Evolutionary conservation across 2,113 vertebrate species (phyloP).

Genomic region (Scomber scombrus): DNA sequence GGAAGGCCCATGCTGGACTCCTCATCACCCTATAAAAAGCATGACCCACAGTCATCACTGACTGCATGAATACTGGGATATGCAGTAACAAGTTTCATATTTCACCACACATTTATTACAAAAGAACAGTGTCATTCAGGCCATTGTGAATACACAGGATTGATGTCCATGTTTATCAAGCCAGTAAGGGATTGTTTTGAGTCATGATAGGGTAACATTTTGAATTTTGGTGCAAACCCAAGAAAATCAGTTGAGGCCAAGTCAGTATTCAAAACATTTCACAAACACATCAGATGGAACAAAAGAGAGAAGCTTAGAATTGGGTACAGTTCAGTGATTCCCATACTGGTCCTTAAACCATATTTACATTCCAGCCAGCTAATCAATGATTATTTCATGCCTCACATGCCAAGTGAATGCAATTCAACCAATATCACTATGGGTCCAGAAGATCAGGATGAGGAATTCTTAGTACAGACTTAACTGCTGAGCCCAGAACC

Average conservation of each 20-base stretch:
- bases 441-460: neutral
- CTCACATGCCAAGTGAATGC: neutral
- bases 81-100: neutral
- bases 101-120: neutral
- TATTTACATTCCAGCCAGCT: neutral
- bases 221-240: neutral
- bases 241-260: neutral
- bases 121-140: neutral
- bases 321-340: neutral
- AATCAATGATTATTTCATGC: neutral
- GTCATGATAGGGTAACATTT: neutral
- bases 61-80: neutral
- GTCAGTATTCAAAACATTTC: neutral
- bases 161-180: neutral
- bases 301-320: neutral
- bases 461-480: neutral
- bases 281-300: neutral
- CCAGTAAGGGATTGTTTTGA: neutral
- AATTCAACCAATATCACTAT: neutral
- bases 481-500: neutral
- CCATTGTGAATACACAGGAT: neutral
- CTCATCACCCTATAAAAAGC: slow-evolving; percentile 90
- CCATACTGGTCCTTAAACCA: neutral
- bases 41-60: neutral
- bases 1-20: slow-evolving; percentile 95